A percentile compares a stretch with the other conserved stretches of the same genome.
These are phyloP conservation scores for Eristalinus aeneus DNA, from an alignment of 2,888 invertebrate genomes.

Conservation along the genomic window DNA sequence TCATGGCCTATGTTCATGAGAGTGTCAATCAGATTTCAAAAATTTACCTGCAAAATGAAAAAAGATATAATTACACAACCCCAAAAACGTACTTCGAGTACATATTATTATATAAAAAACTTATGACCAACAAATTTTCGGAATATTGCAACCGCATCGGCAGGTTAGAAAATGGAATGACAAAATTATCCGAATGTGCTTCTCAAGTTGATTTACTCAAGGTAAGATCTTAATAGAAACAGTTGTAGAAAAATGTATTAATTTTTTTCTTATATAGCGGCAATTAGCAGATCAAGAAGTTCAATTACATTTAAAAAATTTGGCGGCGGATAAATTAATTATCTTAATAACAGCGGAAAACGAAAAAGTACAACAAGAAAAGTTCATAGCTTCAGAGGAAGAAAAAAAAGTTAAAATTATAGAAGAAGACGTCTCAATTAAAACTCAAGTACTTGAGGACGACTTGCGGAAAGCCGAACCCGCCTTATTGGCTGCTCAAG, in stretches of 20 bases:
- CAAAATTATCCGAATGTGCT: conserved; percentile 93
- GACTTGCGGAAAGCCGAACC: conserved; percentile 97
- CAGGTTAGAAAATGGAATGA: conserved; percentile 93
- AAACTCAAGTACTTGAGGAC: conserved; percentile 92
- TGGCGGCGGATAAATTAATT: conserved; percentile 94
- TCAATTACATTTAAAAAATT: conserved; percentile 93
- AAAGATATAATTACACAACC: conserved; percentile 96
- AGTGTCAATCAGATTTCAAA: conserved; percentile 94
- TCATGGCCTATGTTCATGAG: conserved; percentile 96
- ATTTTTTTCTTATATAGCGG: conserved; percentile 72
- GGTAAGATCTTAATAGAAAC: conserved; percentile 78
- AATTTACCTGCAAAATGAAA: conserved; percentile 91
- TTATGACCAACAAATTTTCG: conserved; percentile 85
- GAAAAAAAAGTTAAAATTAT: conserved; percentile 95
- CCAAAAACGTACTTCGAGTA: conserved; percentile 99
- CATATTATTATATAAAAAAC: conserved; percentile 90
- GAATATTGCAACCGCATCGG: conserved; percentile 89
- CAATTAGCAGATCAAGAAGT: conserved; percentile 88
- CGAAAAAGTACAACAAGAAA: conserved; percentile 94
- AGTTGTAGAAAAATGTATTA: background rate
- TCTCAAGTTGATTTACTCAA: conserved; percentile 93
- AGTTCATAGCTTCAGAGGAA: conserved; percentile 90
- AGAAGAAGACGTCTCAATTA: conserved; percentile 93
- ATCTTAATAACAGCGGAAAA: conserved; percentile 94
- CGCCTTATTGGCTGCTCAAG: conserved; percentile 92